phyloP scores from a whole-genome alignment of 2,888 invertebrate species.

The Conchocele bisecta region DNA sequence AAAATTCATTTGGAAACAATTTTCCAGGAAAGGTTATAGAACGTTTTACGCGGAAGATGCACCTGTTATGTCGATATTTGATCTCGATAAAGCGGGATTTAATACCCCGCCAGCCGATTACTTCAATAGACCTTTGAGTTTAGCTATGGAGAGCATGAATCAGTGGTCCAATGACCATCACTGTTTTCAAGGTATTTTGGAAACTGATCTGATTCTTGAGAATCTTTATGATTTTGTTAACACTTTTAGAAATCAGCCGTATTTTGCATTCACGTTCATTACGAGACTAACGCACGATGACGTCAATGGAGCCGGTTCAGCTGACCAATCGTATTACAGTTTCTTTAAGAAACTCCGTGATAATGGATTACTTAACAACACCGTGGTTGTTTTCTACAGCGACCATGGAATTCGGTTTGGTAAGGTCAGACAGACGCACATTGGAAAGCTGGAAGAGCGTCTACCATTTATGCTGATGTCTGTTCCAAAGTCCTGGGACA shows the following conservation, averaged over 20 bases:
- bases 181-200: conserved; percentile 89
- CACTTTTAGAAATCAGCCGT: conserved; percentile 85
- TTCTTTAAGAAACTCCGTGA: conserved; percentile 85
- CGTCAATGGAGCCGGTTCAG: conserved; percentile 89
- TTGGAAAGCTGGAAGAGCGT: conserved; percentile 90
- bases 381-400: conserved; percentile 85
- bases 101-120: conserved; percentile 91
- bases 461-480: conserved; percentile 90
- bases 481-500: conserved; percentile 90
- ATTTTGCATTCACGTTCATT: conserved; percentile 94
- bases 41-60: conserved; percentile 94
- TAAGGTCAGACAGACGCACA: conserved; percentile 90
- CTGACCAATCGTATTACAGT: conserved; percentile 87
- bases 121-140: conserved; percentile 90
- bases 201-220: conserved; percentile 87
- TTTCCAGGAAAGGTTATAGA: conserved; percentile 88
- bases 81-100: conserved; percentile 90
- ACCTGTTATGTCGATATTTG: conserved; percentile 90
- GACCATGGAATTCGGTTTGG: conserved; percentile 97
- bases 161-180: conserved; percentile 72
- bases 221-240: conserved; percentile 85
- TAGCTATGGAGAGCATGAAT: conserved; percentile 84
- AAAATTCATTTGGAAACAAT: conserved; percentile 93
- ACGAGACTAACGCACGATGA: conserved; percentile 92
- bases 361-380: conserved; percentile 64